Evolutionary conservation across 2,888 invertebrate genomes (phyloP), one percentile per base, ranked within the genome.

Genomic region (Pegoplata infirma): DNA sequence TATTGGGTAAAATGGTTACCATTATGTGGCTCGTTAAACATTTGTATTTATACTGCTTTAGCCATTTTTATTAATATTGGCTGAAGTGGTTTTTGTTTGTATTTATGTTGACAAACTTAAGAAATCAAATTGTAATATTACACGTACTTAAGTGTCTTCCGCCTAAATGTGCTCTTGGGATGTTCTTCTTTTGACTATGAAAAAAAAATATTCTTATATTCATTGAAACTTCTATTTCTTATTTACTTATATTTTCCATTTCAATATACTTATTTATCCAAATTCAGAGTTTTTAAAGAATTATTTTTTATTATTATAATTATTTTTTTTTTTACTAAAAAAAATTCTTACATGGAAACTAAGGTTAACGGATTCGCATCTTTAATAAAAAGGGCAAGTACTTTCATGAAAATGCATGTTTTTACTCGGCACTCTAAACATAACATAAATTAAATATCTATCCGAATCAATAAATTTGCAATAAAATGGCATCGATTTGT

Each of bases 111-210:
- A 78, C 74, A 66, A 64, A 66, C 68, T 73, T 64, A 40, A 46
- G 21, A 66, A 74, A 67, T 67, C 49, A 77, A 77, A 74, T 74
- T 78, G 64, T 74, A 74, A 74, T 78, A 69, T 74, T 78, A 78
- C 67, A 74, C 59, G 64, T 69, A 63, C 59, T 74, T 74, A 61
- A 74, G 74, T 59, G 44, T 16, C 55, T 71, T 58, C 64, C 69
- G 69, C 47, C 55, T 47, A 64, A 66, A 64, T 55, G 32, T 53
- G 28, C 49, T 53, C 44, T 12, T 23, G 21, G 55, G 59, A 28
- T 53, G 40, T 21, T 6, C 21, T 51, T 46, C 25, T 19, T 47
- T 25, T 46, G 32, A 19, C 6, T 44, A 17, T 32, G 12, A 36
- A 3, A 36, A 36, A 36, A 5, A 28, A 28, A 28, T 16, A 23